Conservation (phyloP, 1,140 invertebrate species). For the Cherax destructor region DNA sequence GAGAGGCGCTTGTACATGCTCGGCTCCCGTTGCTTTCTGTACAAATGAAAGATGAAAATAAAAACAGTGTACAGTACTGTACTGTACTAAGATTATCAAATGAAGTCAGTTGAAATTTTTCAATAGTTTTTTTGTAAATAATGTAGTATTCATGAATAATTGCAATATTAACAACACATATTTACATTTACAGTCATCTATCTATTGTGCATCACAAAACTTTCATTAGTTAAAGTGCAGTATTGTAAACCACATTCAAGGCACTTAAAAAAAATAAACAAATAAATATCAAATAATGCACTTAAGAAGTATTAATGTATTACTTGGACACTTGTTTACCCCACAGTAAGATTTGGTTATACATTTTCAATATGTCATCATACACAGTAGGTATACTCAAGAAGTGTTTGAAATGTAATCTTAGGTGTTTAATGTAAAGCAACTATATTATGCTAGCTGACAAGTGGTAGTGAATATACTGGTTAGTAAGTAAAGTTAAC, state of each 20-base stretch:
- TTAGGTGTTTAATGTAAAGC: not conserved
- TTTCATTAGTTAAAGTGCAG: conserved; percentile 11
- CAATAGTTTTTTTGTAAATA: conserved; percentile 35
- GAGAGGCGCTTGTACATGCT: conserved; percentile 89
- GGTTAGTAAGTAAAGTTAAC: not conserved
- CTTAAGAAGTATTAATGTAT: conserved; percentile 1
- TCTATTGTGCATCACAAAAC: conserved; percentile 30
- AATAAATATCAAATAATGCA: conserved; percentile 9
- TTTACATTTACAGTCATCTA: conserved; percentile 16
- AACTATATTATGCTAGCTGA: not conserved
- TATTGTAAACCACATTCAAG: conserved; percentile 15
- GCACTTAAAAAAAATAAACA: not conserved
- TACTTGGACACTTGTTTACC: not conserved
- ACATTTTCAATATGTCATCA: not conserved
- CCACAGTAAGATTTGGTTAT: not conserved
- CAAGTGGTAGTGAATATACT: not conserved
- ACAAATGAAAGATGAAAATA: not conserved
- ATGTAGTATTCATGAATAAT: not conserved
- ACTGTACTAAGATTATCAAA: not conserved
- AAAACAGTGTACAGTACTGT: conserved; percentile 45
- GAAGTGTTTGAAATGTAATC: not conserved
- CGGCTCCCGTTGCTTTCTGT: conserved; percentile 82
- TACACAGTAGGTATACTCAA: conserved; percentile 5
- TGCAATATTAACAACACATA: not conserved
- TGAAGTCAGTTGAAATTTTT: not conserved